Conservation (phyloP, 1,140 invertebrate species). For the Monomorium pharaonis region DNA sequence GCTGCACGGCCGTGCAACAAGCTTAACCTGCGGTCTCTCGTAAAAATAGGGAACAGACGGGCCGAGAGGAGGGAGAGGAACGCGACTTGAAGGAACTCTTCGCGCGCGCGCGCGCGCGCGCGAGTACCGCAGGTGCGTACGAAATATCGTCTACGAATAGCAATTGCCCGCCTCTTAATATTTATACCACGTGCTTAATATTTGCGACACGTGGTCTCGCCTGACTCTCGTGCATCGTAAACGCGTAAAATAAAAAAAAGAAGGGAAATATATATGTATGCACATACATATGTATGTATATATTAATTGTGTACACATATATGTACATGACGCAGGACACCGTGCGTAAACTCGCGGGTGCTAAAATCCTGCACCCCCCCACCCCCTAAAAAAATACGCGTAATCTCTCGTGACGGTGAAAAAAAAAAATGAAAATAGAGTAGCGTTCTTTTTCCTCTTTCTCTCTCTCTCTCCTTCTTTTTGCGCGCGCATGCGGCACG, state of each 20-base stretch:
- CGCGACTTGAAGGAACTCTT: slow-evolving; percentile 17
- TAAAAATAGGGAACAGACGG: slow-evolving; percentile 70
- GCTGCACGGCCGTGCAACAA: slow-evolving; percentile 70
- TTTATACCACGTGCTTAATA: not conserved
- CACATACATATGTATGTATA: not conserved
- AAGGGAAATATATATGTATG: not conserved
- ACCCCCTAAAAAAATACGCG: slow-evolving; percentile 31
- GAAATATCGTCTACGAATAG: slow-evolving; percentile 32
- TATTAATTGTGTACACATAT: not conserved
- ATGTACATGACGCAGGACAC: not conserved
- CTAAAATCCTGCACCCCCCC: not conserved
- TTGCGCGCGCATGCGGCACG: slow-evolving; percentile 5
- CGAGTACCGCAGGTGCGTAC: slow-evolving; percentile 39
- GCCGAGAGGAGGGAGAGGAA: not conserved
- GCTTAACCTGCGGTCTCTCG: slow-evolving; percentile 61
- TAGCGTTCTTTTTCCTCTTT: not conserved
- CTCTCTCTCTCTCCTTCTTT: no score
- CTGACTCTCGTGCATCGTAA: slow-evolving; percentile 7
- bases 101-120: no score
- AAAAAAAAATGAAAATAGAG: slow-evolving; percentile 37
- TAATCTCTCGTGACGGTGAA: slow-evolving; percentile 39
- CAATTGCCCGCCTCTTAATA: not conserved
- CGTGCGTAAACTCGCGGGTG: slow-evolving; percentile 3
- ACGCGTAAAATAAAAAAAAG: slow-evolving; percentile 13
- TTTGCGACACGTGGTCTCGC: slow-evolving; percentile 20